Evolutionary conservation across 2,113 vertebrate species (phyloP).

Genomic region (Anguilla japonica): DNA sequence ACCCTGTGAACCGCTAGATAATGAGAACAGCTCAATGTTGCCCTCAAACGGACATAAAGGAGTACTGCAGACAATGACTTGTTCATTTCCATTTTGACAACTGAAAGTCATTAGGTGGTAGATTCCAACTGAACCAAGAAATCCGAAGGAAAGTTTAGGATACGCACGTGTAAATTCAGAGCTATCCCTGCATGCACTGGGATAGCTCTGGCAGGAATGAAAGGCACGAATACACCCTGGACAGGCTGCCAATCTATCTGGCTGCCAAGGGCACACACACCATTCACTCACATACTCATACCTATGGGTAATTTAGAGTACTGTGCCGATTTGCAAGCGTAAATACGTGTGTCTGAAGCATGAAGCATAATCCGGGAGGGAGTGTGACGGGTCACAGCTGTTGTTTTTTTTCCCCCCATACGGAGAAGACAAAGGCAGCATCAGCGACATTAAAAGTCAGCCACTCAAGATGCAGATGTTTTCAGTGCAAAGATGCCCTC

Average conservation of each 20-base stretch:
- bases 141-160: not conserved
- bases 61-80: not conserved
- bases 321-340: no score
- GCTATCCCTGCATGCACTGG: no score
- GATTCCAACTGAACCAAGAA: not conserved
- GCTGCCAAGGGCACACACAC: no score
- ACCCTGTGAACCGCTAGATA: not conserved
- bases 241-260: no score
- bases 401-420: not conserved
- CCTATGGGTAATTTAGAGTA: no score
- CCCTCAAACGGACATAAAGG: constrained; percentile 1
- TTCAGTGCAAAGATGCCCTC: not conserved
- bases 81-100: not conserved
- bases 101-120: no score
- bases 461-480: not conserved
- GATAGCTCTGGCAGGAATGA: no score
- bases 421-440: not conserved
- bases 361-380: not conserved
- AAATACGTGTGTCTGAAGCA: not conserved
- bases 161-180: not conserved
- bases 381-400: not conserved
- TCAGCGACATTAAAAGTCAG: not conserved
- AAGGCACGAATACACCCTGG: no score
- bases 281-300: no score
- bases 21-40: not conserved